A percentile compares a stretch with the other conserved stretches of the same genome.
Conservation (phyloP, 1,140 invertebrate species). For the Caenorhabditis latens region DNA sequence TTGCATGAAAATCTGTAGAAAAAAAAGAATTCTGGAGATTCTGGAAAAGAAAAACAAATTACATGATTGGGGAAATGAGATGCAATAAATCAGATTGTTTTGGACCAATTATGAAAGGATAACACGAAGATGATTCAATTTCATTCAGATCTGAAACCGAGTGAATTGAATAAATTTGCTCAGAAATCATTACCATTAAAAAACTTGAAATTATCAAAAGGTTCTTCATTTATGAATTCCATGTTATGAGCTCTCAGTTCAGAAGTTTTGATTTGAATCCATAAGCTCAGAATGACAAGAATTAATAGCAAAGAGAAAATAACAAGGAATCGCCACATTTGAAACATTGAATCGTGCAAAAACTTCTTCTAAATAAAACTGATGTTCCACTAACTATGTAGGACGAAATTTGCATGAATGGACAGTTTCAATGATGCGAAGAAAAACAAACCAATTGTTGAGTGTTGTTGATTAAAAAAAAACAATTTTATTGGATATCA, state of each 20-base stretch:
- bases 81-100: not conserved
- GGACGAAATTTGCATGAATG: slow-evolving; percentile 6
- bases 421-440: not conserved
- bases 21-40: not conserved
- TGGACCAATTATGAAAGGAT: not conserved
- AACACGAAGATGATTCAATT: not conserved
- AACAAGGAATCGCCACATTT: not conserved
- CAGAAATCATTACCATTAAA: not conserved
- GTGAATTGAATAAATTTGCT: not conserved
- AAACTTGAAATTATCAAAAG: slow-evolving; percentile 21
- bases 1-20: slow-evolving; percentile 21
- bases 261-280: slow-evolving; percentile 1
- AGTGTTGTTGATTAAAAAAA: not conserved
- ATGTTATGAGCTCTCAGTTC: not conserved
- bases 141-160: not conserved
- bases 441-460: too few relatives aligned
- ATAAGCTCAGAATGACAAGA: not conserved
- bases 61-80: not conserved
- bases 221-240: not conserved
- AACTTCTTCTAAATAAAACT: too few relatives aligned
- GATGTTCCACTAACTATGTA: not conserved
- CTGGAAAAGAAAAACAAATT: not conserved
- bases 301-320: not conserved
- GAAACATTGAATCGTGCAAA: not conserved
- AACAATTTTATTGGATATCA: slow-evolving; percentile 5